Base-by-base conservation (phyloP, 2,888 invertebrate species). In the Seladonia tumulorum region DNA sequence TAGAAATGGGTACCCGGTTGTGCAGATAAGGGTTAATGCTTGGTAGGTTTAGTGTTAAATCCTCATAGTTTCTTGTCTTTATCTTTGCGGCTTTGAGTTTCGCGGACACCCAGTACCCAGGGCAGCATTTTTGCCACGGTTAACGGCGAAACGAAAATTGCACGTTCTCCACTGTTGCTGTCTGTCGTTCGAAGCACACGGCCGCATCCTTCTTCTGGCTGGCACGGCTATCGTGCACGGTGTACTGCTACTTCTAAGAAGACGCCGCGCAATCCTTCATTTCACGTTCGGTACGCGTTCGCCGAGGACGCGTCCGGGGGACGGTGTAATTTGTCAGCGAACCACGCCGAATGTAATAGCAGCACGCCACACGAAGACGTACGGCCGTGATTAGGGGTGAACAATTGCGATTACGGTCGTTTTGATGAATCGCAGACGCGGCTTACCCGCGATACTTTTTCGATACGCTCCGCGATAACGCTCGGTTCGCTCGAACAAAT, bases 131-230 rank as follows among this genome's bases (percentile, higher is more conserved):
- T 85, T 73, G 78, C 73, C 72, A 47, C 45, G 66, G 76, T 81
- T 73, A 68, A 86, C 68, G 25, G 78, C 81, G 86, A 81, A 78
- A 76, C 86, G 79, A 85, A 86, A 86, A 86, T 85, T 82, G 72
- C 86, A 81, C 79, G 86, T 86, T 86, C 42, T 72, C 57, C 79
- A 60, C 60, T 42, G 35, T 25, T 53, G 45, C 45, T 63, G 63
- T 68, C 82, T 29, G 75, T 76, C 47, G 63, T 29, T 76, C n/a
- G 25, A 57, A 25, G 39, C n/a, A 22, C 66, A 18, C 49, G n/a
- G 39, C 18, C 18, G 29, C 57, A 73, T 35, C n/a, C 18, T 22
- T 70, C 42, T 63, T 39, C 45, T 39, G n/a, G 29, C 39, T 66
- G 45, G 68, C 68, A 42, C 63, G 42, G 42, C 63, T 63, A 45